These are phyloP conservation scores for Sycophila sp. DNA, from an alignment of 1,140 invertebrate species.

Conservation along the genomic window DNA sequence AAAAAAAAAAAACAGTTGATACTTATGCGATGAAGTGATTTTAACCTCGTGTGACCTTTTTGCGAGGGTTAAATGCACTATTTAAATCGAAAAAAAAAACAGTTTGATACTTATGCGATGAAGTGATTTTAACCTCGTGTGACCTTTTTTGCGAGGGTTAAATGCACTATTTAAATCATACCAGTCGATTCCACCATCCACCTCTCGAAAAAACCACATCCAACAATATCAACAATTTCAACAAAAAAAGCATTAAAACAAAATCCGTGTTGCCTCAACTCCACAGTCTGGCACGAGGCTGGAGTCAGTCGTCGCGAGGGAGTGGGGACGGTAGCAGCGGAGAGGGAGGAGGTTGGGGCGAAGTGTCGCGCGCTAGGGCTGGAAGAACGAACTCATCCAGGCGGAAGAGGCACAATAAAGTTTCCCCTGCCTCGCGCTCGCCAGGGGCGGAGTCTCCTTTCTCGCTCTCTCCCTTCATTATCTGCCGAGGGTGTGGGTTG, in stretches of 20 bases:
- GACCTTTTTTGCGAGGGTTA: no score
- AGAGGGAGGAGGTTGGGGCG: not conserved
- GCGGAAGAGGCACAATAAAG: constrained; percentile 51
- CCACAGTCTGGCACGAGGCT: not conserved
- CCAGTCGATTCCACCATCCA: no score
- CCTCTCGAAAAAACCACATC: not conserved
- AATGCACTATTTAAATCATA: no score
- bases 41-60: no score
- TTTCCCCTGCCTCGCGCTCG: constrained; percentile 45
- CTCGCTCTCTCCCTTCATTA: not conserved
- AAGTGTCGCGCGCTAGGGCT: not conserved
- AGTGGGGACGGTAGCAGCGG: no score
- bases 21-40: no score
- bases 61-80: no score
- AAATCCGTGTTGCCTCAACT: not conserved
- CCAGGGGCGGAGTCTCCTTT: constrained; percentile 46
- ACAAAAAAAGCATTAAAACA: not conserved
- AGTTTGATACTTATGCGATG: no score
- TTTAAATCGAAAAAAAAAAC: no score
- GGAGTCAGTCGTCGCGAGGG: not conserved
- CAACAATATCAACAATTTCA: not conserved
- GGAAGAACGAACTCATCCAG: constrained; percentile 40
- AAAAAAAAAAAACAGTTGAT: no score
- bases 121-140: no score
- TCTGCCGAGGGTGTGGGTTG: constrained; percentile 7